A percentile compares a stretch with the other conserved stretches of the same genome.
phyloP scores from a whole-genome alignment of 2,888 invertebrate species.

The Tubulanus polymorphus region DNA sequence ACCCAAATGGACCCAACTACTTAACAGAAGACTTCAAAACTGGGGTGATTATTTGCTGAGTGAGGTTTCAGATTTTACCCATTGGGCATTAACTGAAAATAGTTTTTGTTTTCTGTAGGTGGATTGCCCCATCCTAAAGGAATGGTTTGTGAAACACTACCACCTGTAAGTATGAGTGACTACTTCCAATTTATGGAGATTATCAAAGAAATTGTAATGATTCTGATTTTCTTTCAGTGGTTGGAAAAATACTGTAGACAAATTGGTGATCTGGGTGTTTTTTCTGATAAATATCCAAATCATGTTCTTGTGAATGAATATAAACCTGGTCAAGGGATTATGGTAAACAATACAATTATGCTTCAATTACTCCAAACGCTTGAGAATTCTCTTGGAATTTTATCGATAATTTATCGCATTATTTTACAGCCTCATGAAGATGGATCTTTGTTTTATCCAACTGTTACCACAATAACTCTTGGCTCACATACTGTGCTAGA shows the following conservation, averaged over 20 bases:
- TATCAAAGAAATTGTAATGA: neutral
- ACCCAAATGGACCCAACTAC: slow-evolving; percentile 94
- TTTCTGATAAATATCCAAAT: slow-evolving; percentile 74
- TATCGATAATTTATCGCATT: slow-evolving; percentile 6
- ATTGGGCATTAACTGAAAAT: neutral
- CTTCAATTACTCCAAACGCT: too few species aligned
- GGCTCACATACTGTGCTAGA: slow-evolving; percentile 88
- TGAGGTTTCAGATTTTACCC: neutral
- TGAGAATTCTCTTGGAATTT: too few species aligned
- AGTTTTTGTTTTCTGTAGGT: slow-evolving; percentile 52
- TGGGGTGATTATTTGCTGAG: slow-evolving; percentile 63
- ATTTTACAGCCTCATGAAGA: slow-evolving; percentile 78
- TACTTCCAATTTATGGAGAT: neutral
- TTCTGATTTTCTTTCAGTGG: slow-evolving; percentile 61
- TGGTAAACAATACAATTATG: slow-evolving; percentile 58
- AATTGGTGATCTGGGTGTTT: slow-evolving; percentile 66
- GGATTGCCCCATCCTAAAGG: slow-evolving; percentile 90
- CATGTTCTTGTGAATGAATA: slow-evolving; percentile 96
- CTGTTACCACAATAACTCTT: slow-evolving; percentile 85
- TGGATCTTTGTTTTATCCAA: slow-evolving; percentile 88
- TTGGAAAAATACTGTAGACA: slow-evolving; percentile 68
- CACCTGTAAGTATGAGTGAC: slow-evolving; percentile 58
- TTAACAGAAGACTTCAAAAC: slow-evolving; percentile 89
- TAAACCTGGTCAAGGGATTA: slow-evolving; percentile 86
- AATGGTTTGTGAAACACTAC: slow-evolving; percentile 87